Conservation (phyloP, 2,888 invertebrate species). For the Synanthedon formicaeformis region DNA sequence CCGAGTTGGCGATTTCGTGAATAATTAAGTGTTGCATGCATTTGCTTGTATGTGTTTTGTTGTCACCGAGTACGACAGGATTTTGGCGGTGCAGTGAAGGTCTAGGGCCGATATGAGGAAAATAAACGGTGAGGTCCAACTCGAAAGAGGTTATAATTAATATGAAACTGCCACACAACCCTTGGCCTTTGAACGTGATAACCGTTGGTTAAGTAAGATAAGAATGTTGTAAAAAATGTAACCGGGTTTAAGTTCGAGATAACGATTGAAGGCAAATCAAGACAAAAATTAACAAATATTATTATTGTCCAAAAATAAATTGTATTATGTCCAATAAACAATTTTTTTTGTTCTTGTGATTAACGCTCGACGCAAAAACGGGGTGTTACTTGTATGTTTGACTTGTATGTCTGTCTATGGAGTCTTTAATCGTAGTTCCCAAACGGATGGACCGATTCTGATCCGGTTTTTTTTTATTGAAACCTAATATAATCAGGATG, state of each 20-base stretch:
- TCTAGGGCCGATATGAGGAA: slow-evolving; percentile 62
- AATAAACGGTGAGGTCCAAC: slow-evolving; percentile 55
- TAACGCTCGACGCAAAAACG: no score
- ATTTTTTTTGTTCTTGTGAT: no score
- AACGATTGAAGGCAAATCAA: slow-evolving; percentile 15
- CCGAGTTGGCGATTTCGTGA: slow-evolving; percentile 33
- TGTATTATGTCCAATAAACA: no score
- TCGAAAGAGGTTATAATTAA: background rate
- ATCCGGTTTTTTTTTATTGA: no score
- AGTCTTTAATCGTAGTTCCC: no score
- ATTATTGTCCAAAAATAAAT: no score
- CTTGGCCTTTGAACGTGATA: slow-evolving; percentile 5
- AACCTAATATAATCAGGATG: no score
- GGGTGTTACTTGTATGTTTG: no score
- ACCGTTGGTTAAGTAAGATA: slow-evolving; percentile 24
- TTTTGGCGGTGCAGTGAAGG: slow-evolving; percentile 58
- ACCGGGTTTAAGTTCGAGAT: slow-evolving; percentile 27
- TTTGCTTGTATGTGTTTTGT: slow-evolving; percentile 54
- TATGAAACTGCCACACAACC: background rate
- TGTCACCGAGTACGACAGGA: slow-evolving; percentile 52
- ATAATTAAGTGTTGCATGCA: slow-evolving; percentile 39
- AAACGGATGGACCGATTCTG: no score
- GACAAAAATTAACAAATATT: no score
- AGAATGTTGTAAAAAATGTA: slow-evolving; percentile 26
- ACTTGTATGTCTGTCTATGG: no score